phyloP scores from a whole-genome alignment of 1,140 invertebrate genomes.

The Drosophila micromelanica region DNA sequence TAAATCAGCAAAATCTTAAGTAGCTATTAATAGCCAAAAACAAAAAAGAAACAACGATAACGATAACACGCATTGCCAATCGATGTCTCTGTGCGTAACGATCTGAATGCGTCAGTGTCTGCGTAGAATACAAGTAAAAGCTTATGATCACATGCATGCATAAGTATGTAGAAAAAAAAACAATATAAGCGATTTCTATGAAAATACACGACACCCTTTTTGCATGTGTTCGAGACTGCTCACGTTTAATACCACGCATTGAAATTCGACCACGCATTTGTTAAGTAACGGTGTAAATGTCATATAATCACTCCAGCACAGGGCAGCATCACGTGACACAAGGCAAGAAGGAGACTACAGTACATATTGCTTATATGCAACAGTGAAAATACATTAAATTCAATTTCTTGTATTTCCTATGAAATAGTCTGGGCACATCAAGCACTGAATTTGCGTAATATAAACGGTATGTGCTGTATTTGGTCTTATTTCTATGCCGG shows the following conservation, averaged over 20 bases:
- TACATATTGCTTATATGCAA: no score
- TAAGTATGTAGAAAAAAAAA: neutral
- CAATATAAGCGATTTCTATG: neutral
- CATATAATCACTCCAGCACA: slow-evolving; percentile 1
- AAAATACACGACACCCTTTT: slow-evolving; percentile 11
- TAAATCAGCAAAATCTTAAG: slow-evolving; percentile 33
- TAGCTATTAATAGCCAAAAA: slow-evolving; percentile 29
- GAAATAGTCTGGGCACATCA: no score
- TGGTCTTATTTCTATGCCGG: neutral
- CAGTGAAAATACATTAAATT: no score
- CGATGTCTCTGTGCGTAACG: slow-evolving; percentile 42
- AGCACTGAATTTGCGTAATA: no score
- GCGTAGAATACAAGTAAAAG: neutral
- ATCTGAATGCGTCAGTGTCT: slow-evolving; percentile 18
- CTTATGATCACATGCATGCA: neutral
- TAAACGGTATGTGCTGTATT: neutral
- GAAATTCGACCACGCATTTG: slow-evolving; percentile 3
- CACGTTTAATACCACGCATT: slow-evolving; percentile 21
- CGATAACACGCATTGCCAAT: slow-evolving; percentile 35
- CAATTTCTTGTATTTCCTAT: no score
- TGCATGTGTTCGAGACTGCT: neutral
- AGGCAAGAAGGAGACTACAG: neutral
- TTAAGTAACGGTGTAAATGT: slow-evolving; percentile 8
- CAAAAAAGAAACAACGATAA: slow-evolving; percentile 22
- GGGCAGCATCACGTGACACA: slow-evolving; percentile 14